These are phyloP conservation scores for Leiothrix lutea DNA, from an alignment of 2,113 vertebrate genomes.

Conservation along the genomic window DNA sequence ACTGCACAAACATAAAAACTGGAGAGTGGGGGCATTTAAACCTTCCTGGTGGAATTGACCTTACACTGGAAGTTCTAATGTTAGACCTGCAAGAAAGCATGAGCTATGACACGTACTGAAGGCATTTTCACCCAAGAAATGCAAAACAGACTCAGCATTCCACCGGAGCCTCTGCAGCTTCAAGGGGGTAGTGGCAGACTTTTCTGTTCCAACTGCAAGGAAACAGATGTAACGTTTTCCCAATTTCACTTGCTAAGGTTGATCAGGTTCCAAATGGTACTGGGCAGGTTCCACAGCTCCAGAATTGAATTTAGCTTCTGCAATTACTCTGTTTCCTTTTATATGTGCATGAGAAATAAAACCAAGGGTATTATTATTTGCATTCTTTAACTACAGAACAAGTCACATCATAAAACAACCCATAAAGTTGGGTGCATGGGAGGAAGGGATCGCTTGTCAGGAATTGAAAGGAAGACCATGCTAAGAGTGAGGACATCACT, in stretches of 20 bases:
- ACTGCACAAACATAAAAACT: neutral
- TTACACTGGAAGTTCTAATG: neutral
- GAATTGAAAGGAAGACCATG: neutral
- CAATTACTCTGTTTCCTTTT: neutral
- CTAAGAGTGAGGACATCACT: neutral
- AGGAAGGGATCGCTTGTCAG: neutral
- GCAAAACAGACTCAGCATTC: neutral
- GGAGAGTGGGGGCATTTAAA: accelerated
- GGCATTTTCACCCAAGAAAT: neutral
- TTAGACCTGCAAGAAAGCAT: neutral
- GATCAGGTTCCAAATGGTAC: neutral
- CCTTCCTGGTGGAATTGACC: neutral
- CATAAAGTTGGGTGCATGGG: neutral
- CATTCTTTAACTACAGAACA: neutral
- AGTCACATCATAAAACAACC: neutral
- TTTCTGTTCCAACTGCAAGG: neutral
- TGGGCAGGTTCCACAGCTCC: neutral
- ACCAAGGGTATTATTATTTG: neutral
- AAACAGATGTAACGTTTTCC: neutral
- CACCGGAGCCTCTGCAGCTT: neutral
- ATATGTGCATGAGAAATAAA: neutral
- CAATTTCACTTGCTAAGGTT: neutral
- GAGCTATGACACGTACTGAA: neutral
- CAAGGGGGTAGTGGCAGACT: neutral
- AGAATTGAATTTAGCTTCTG: neutral